These are phyloP conservation scores for Lacanobia oleracea DNA, from an alignment of 2,888 invertebrate species.

Conservation along the genomic window DNA sequence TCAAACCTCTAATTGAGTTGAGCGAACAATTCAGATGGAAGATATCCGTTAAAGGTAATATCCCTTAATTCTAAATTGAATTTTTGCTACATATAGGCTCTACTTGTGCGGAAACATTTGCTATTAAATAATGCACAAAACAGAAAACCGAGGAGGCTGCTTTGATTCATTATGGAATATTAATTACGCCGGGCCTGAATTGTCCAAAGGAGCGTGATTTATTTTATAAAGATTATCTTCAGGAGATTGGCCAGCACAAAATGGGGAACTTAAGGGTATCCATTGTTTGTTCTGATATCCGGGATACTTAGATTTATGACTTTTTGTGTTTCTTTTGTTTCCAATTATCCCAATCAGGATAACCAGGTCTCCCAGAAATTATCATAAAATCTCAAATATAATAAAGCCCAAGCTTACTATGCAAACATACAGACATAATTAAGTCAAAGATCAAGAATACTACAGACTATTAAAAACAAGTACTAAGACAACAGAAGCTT, in stretches of 20 bases:
- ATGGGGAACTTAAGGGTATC: constrained; percentile 37
- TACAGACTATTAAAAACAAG: constrained; percentile 1
- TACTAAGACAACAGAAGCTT: constrained; percentile 15
- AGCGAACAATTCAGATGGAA: constrained; percentile 77
- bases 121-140: constrained; percentile 68
- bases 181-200: constrained; percentile 64
- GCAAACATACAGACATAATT: not conserved
- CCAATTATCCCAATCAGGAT: not conserved
- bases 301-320: constrained; percentile 46
- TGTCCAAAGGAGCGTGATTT: constrained; percentile 60
- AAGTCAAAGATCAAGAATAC: constrained; percentile 1
- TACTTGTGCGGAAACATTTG: constrained; percentile 53
- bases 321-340: constrained; percentile 36
- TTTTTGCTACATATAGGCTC: constrained; percentile 59
- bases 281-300: constrained; percentile 42
- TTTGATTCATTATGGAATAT: constrained; percentile 68
- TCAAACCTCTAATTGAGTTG: constrained; percentile 77
- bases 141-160: constrained; percentile 48
- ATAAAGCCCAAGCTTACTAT: not conserved
- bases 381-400: not conserved
- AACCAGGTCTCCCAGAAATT: not conserved
- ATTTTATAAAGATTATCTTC: constrained; percentile 62
- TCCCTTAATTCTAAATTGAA: constrained; percentile 57
- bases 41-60: constrained; percentile 73
- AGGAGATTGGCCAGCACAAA: constrained; percentile 47